Evolutionary conservation across 2,113 vertebrate species (phyloP), one percentile per base, ranked within the genome.

Genomic region (Heterocephalus glaber): DNA sequence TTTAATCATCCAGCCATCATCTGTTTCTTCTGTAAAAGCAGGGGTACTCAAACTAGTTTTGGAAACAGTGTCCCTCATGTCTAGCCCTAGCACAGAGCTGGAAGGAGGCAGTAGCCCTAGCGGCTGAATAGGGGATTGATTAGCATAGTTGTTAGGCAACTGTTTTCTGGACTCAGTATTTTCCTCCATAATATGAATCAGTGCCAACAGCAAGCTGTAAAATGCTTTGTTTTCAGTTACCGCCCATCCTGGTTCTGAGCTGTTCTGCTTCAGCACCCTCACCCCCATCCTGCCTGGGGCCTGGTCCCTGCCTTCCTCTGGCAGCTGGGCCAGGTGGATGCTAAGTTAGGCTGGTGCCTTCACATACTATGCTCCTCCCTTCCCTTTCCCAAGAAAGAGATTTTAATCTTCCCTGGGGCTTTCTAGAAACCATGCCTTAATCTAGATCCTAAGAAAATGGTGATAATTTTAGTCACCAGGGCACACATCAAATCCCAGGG

Each of bases 201-300:
- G 41, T 56, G 92, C 96, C 95, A 96, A 92, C 80, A 96, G 93
- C 65, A 92, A 91, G 96, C 90, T 97, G 93, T 80, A 95, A 84
- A 94, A 95, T 35, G 65, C 87, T 96, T 94, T 87, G 84, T 95
- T 96, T 96, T 84, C 86, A 52, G 79, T 93, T 70, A n/a, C 66
- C 0, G 0, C 95, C 96, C 68, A 65, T 68, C 85, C 83, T 47
- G 63, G 61, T 90, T 94, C 93, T 85, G 79, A n/a, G 26, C 92
- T 61, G 35, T 83, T 92, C 70, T 85, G 65, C 86, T 70, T 38
- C 4, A 12, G 44, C 56, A 8, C 84, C 80, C 22, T 17, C 56
- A 56, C 56, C 76, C 88, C 30, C 82, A 14, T 72, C 82, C 80
- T 86, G 80, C 63, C 61, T 0, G 2, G 41, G 56, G 24, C 92